phyloP scores from a whole-genome alignment of 2,797 vertebrate genomes.

The Gadopsis marmoratus region DNA sequence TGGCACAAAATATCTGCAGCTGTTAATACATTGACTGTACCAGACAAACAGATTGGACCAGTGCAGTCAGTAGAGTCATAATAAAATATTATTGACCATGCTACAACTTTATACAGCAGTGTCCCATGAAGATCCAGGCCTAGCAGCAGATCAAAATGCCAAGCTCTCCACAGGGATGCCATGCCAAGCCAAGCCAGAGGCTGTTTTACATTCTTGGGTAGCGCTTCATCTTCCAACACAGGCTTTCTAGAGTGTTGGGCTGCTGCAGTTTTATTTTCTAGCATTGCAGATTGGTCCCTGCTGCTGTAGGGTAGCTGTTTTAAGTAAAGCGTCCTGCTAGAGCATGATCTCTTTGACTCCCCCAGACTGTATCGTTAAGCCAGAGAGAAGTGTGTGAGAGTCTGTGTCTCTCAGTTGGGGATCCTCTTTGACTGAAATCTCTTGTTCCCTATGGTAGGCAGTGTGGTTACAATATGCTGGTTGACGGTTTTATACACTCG shows the following conservation, averaged over 20 bases:
- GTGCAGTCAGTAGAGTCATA: neutral
- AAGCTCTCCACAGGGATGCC: slow-evolving; percentile 40
- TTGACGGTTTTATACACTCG: neutral
- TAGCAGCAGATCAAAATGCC: slow-evolving; percentile 53
- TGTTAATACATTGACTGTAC: neutral
- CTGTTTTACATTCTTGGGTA: slow-evolving; percentile 32
- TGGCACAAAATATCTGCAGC: slow-evolving; percentile 20
- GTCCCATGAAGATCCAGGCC: slow-evolving; percentile 22
- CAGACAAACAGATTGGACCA: slow-evolving; percentile 9
- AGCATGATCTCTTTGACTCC: slow-evolving; percentile 36
- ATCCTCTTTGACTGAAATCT: slow-evolving; percentile 39
- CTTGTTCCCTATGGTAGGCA: slow-evolving; percentile 1
- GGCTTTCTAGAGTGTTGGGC: slow-evolving; percentile 16
- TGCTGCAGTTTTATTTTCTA: slow-evolving; percentile 32
- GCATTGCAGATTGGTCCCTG: slow-evolving; percentile 31
- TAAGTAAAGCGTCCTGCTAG: slow-evolving; percentile 25
- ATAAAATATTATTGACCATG: slow-evolving; percentile 28
- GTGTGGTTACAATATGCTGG: slow-evolving; percentile 3
- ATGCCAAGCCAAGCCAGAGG: slow-evolving; percentile 25
- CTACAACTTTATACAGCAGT: slow-evolving; percentile 28
- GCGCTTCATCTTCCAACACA: slow-evolving; percentile 26
- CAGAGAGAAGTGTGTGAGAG: slow-evolving; percentile 24
- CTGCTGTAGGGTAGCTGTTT: slow-evolving; percentile 34
- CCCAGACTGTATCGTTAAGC: slow-evolving; percentile 40
- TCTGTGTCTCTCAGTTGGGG: slow-evolving; percentile 36